Evolutionary conservation across 2,113 vertebrate species (phyloP).

Genomic region (Pristiophorus japonicus): DNA sequence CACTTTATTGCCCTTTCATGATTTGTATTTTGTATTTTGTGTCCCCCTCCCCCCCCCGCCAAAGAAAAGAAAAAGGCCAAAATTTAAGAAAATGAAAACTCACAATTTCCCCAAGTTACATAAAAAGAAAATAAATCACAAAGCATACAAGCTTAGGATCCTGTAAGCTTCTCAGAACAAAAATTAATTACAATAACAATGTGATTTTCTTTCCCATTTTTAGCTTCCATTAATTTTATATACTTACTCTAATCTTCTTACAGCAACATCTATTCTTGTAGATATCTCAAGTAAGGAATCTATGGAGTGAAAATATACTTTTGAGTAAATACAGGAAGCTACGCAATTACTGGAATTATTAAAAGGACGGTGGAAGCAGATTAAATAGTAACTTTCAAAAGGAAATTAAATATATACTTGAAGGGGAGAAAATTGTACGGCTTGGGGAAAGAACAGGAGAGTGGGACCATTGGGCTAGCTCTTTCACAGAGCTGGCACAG

Average conservation of each 20-base stretch:
- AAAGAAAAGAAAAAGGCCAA: background rate
- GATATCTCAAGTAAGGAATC: background rate
- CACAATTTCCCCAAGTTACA: background rate
- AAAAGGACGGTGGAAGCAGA: background rate
- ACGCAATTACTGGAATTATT: background rate
- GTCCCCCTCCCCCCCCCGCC: too few relatives aligned
- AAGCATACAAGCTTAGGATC: background rate
- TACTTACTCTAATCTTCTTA: constrained; percentile 16
- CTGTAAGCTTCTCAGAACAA: background rate
- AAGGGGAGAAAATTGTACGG: background rate
- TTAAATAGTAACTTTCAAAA: background rate
- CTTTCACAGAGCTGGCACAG: background rate
- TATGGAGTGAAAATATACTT: background rate
- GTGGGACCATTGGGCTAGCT: background rate
- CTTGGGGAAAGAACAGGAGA: background rate
- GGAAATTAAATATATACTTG: background rate
- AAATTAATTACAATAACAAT: background rate
- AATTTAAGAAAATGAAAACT: background rate
- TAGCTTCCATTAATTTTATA: background rate
- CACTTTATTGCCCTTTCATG: background rate
- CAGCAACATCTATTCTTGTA: background rate
- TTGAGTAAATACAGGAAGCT: background rate
- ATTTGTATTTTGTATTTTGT: background rate
- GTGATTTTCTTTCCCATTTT: background rate
- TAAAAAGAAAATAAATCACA: background rate